Percentiles rank a stretch among this genome's conserved stretches.
These are phyloP conservation scores for Eueides isabella DNA, from an alignment of 1,140 invertebrate species.

Conservation along the genomic window DNA sequence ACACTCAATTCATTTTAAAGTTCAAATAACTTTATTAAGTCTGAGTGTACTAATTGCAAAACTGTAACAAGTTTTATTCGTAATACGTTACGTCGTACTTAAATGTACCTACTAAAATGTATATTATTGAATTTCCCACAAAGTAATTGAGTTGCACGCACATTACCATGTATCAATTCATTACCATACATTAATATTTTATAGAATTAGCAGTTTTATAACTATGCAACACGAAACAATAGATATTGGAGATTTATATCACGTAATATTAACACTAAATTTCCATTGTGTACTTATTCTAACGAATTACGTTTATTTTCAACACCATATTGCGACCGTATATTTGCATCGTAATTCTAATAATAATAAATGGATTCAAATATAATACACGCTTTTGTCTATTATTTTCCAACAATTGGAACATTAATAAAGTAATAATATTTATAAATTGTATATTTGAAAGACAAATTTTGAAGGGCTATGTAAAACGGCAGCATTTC, in stretches of 20 bases:
- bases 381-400: constrained; percentile 6
- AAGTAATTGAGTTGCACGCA: constrained; percentile 23
- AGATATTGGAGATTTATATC: constrained; percentile 15
- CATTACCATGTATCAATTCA: constrained; percentile 21
- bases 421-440: neutral
- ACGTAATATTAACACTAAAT: constrained; percentile 14
- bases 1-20: constrained; percentile 4
- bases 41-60: neutral
- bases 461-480: too few relatives aligned
- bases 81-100: neutral
- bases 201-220: constrained; percentile 29
- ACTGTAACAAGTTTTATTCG: constrained; percentile 14
- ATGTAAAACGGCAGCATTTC: too few relatives aligned
- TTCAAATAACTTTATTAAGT: constrained; percentile 2
- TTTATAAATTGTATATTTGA: neutral
- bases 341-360: constrained; percentile 8
- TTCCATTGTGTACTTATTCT: constrained; percentile 13
- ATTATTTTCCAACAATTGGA: neutral
- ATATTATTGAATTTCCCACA: constrained; percentile 8
- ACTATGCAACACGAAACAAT: constrained; percentile 17
- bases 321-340: neutral
- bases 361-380: constrained; percentile 6
- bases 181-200: constrained; percentile 26
- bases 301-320: constrained; percentile 12
- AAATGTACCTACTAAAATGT: constrained; percentile 7